A percentile compares a stretch with the other conserved stretches of the same genome.
Evolutionary conservation across 2,113 vertebrate species (phyloP).

Genomic region (Benitochromis conjunctus): DNA sequence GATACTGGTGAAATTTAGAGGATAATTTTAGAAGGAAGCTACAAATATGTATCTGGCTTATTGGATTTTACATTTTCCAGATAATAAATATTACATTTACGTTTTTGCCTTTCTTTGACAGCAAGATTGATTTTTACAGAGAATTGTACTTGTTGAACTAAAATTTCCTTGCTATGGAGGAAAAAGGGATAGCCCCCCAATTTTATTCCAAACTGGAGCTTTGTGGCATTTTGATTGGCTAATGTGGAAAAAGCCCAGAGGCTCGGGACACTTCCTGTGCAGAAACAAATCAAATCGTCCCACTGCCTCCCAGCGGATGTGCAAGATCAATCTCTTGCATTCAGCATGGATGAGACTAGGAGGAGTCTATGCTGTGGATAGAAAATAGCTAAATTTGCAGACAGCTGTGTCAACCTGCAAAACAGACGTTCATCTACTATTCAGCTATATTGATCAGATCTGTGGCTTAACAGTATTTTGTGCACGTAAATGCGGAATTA

Average conservation of each 20-base stretch:
- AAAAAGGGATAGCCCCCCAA: background rate
- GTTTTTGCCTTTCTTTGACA: background rate
- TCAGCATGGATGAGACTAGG: slow-evolving; percentile 4
- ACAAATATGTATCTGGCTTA: background rate
- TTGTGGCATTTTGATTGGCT: slow-evolving; percentile 59
- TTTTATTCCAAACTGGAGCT: slow-evolving; percentile 15
- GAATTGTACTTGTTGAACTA: background rate
- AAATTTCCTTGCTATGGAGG: background rate
- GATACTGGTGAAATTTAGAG: background rate
- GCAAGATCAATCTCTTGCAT: slow-evolving; percentile 53
- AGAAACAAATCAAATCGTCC: slow-evolving; percentile 69
- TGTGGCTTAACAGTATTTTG: background rate
- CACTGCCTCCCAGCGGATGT: slow-evolving; percentile 45
- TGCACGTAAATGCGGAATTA: background rate
- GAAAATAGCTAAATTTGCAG: slow-evolving; percentile 32
- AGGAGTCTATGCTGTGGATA: slow-evolving; percentile 29
- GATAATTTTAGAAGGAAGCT: background rate
- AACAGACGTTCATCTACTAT: background rate
- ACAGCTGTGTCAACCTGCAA: slow-evolving; percentile 15
- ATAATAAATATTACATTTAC: background rate
- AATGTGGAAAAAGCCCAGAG: slow-evolving; percentile 75
- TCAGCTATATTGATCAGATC: background rate
- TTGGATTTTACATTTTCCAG: background rate
- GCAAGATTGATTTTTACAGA: background rate
- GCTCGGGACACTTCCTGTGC: slow-evolving; percentile 54